Base-by-base conservation (phyloP, 2,888 invertebrate genomes). In the Volucella bombylans region DNA sequence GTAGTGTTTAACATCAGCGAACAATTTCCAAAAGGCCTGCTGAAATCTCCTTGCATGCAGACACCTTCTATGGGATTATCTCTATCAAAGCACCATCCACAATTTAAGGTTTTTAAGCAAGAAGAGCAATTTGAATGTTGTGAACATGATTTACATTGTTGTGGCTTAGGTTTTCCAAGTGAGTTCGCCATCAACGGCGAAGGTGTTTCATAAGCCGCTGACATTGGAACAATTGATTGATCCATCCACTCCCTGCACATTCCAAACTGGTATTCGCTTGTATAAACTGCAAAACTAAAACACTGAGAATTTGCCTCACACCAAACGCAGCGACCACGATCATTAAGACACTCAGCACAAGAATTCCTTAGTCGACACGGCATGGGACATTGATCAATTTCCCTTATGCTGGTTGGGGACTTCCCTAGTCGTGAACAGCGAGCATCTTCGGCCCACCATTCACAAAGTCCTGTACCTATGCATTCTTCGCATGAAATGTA, bases 231-330 rank as follows among this genome's bases (percentile, higher is more conserved):
- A 54, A 94, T 94, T 1, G 95, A 94, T 88, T 96, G 96, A 91
- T 98, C 98, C 80, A 97, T 94, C 98, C 98, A 98, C 90, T 97
- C 97, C 49, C 97, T 94, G 89, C 98, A 98, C 89, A 97, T 93
- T 0, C 98, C 98, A 91, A 97, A 98, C 90, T 97, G 97, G 92
- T 97, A 98, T 89, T 97, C 96, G 87, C 97, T 97, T 8, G 97
- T 97, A 91, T 98, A 98, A 1, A 98, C 97, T n/a, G 97, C 96
- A 91, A 98, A 98, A 87, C 97, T 96, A 90, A 98, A 97, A 91
- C 98, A 98, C 89, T 97, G 96, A 82, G 95, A 94, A 0, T 96
- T 96, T 31, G 97, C 96, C 90, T 97, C 97, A 91, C 98, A 98
- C 98, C 98, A 98, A 0, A 98, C 98, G 91, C 98, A 98, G 80